Conservation (phyloP, 2,113 vertebrate species). For the Lasiurus cinereus region DNA sequence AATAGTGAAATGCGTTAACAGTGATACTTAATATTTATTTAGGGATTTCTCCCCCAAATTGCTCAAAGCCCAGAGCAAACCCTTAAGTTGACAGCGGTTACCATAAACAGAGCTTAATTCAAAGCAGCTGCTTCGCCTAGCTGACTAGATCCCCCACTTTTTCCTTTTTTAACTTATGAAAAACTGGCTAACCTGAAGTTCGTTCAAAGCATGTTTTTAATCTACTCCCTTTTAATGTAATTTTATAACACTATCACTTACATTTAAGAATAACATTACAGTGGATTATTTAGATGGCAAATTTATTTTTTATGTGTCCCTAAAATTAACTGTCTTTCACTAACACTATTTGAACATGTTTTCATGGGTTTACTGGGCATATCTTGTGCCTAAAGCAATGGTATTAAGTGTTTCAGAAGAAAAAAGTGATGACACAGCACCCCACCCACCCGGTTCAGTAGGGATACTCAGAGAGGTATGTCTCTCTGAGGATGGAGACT, state of each 20-base stretch:
- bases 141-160: not conserved
- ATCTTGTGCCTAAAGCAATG: not conserved
- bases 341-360: not conserved
- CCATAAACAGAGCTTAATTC: conserved; percentile 51
- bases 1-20: not conserved
- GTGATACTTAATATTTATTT: conserved; percentile 57
- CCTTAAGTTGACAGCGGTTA: conserved; percentile 26
- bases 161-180: conserved; percentile 43
- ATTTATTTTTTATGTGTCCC: not conserved
- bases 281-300: not conserved
- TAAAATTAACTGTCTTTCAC: not conserved
- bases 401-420: not conserved
- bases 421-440: not conserved
- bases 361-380: not conserved
- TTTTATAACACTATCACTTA: not conserved
- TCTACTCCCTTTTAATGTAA: not conserved
- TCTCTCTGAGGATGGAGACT: not conserved
- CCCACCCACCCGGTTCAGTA: not conserved
- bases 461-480: not conserved
- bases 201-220: conserved; percentile 20
- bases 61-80: conserved; percentile 47
- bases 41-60: conserved; percentile 40
- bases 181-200: conserved; percentile 10
- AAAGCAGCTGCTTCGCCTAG: conserved; percentile 18
- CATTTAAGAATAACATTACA: not conserved